Evolutionary conservation across 2,113 vertebrate species (phyloP).

Genomic region (Psilopogon haemacephalus): DNA sequence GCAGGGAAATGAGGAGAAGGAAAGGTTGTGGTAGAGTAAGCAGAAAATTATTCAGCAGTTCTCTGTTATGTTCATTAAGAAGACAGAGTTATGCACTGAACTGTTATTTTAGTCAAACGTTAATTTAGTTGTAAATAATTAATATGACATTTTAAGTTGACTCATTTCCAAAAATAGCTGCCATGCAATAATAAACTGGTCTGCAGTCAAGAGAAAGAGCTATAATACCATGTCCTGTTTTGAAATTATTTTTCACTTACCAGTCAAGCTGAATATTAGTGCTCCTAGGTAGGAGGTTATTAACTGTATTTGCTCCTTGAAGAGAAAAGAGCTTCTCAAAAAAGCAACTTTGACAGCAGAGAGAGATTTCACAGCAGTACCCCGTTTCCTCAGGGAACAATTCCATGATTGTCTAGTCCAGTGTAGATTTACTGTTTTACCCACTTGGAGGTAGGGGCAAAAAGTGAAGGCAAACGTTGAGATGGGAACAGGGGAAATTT

Average conservation of each 20-base stretch:
- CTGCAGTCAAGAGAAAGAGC: not conserved
- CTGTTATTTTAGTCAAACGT: conserved; percentile 50
- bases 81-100: conserved; percentile 18
- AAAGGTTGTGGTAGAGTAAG: conserved; percentile 34
- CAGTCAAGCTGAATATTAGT: conserved; percentile 10
- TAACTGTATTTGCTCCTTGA: conserved; percentile 10
- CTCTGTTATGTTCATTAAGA: conserved; percentile 50
- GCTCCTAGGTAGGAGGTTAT: conserved; percentile 23
- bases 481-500: not conserved
- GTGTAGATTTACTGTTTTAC: not conserved
- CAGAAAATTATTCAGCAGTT: conserved; percentile 64
- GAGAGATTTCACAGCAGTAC: not conserved
- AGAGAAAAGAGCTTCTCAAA: not conserved
- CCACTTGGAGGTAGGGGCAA: not conserved
- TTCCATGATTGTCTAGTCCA: not conserved
- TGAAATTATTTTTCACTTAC: conserved; percentile 43
- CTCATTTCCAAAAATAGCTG: conserved; percentile 65
- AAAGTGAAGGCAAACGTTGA: not conserved
- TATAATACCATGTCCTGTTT: not conserved
- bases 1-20: not conserved
- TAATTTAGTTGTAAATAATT: conserved; percentile 76
- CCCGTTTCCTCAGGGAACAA: not conserved
- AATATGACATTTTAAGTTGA: conserved; percentile 69
- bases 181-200: conserved; percentile 19
- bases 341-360: not conserved